Evolutionary conservation across 92 coral and sea anemone species (phyloP).

Genomic region (Porites rus): DNA sequence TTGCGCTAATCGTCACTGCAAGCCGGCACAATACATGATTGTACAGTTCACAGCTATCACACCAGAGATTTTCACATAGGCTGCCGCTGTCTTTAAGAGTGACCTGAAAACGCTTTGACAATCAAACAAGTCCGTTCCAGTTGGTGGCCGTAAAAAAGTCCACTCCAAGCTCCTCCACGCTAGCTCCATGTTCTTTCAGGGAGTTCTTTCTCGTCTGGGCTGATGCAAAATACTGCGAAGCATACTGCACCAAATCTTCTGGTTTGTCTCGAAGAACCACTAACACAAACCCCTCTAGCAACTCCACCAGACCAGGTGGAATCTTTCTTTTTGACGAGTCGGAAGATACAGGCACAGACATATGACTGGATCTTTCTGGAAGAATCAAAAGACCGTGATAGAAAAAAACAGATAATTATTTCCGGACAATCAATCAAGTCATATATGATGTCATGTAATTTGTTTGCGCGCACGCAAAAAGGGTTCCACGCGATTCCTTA

Average conservation of each 20-base stretch:
- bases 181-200: slow-evolving; percentile 79
- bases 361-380: too few relatives aligned
- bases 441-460: too few relatives aligned
- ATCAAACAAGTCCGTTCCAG: slow-evolving; percentile 77
- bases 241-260: slow-evolving; percentile 80
- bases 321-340: slow-evolving; percentile 38
- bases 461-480: too few relatives aligned
- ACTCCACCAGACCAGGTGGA: slow-evolving; percentile 88
- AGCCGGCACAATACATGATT: neutral
- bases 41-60: slow-evolving; percentile 1
- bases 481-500: too few relatives aligned
- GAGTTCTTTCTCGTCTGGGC: slow-evolving; percentile 62
- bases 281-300: slow-evolving; percentile 93
- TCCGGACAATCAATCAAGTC: too few relatives aligned
- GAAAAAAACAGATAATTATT: too few relatives aligned
- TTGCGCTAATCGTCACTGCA: too few relatives aligned
- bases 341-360: neutral
- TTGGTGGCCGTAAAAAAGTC: slow-evolving; percentile 79
- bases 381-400: too few relatives aligned
- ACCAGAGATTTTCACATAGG: neutral
- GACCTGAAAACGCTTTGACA: neutral
- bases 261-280: slow-evolving; percentile 84
- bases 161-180: slow-evolving; percentile 71
- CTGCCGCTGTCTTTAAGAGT: neutral
- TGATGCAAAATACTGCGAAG: slow-evolving; percentile 76